Conservation (phyloP, 2,888 invertebrate species). For the Trachelus tabidus region DNA sequence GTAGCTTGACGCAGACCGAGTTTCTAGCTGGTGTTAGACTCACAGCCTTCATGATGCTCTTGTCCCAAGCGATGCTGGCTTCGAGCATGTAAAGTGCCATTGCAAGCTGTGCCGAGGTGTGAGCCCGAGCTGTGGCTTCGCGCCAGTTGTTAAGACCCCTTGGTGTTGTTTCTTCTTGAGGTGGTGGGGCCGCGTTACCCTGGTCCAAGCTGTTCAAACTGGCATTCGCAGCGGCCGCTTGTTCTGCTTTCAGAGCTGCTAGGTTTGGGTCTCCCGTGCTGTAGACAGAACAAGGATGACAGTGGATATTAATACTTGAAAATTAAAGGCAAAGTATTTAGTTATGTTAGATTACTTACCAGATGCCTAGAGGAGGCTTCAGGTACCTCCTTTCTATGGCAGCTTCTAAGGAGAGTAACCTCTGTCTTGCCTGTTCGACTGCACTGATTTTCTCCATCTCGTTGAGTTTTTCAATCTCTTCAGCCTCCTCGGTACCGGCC, state of each 20-base stretch:
- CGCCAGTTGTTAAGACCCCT: constrained; percentile 90
- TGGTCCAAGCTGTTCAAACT: constrained; percentile 57
- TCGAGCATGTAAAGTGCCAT: constrained; percentile 91
- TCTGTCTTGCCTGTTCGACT: constrained; percentile 74
- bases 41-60: constrained; percentile 99
- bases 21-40: constrained; percentile 70
- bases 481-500: constrained; percentile 70
- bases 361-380: constrained; percentile 87
- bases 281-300: constrained; percentile 18
- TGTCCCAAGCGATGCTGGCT: constrained; percentile 97
- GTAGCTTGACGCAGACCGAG: constrained; percentile 62
- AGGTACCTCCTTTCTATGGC: constrained; percentile 94
- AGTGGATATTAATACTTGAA: background rate
- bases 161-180: constrained; percentile 72
- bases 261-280: constrained; percentile 74
- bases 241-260: constrained; percentile 69
- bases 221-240: constrained; percentile 61
- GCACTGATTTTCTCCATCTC: constrained; percentile 66
- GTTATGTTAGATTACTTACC: constrained; percentile 59
- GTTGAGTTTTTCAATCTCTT: constrained; percentile 65
- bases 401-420: constrained; percentile 85
- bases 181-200: constrained; percentile 54
- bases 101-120: constrained; percentile 90
- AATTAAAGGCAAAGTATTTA: background rate
- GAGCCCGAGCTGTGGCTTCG: constrained; percentile 85